Conservation (phyloP, 37 sponge, comb jelly and placozoan genomes). For the Spongia lamella region DNA sequence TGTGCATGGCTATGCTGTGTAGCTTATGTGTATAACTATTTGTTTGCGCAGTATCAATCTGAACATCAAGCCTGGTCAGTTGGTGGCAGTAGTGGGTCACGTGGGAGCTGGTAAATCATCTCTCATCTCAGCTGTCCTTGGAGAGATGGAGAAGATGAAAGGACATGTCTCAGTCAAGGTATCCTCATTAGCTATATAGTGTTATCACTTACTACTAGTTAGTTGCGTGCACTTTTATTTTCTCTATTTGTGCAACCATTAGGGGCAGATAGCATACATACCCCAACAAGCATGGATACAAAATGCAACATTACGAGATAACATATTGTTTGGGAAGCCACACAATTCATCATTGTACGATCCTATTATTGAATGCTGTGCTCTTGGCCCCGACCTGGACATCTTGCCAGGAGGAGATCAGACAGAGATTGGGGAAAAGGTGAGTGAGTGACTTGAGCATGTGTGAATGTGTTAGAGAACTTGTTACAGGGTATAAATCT, state of each 20-base stretch:
- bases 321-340: constrained; percentile 89
- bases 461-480: too few relatives aligned
- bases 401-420: constrained; percentile 94
- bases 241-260: neutral
- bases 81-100: constrained; percentile 97
- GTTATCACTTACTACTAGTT: too few relatives aligned
- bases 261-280: constrained; percentile 93
- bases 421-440: constrained; percentile 99
- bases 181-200: neutral
- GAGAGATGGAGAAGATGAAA: constrained; percentile 92
- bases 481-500: constrained; percentile 90
- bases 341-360: constrained; percentile 53
- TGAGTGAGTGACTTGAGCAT: neutral
- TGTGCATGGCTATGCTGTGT: neutral
- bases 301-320: constrained; percentile 90
- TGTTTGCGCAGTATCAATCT: constrained; percentile 73
- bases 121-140: constrained; percentile 89
- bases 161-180: constrained; percentile 78
- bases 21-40: neutral
- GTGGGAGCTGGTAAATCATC: constrained; percentile 99
- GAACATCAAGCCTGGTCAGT: constrained; percentile 77
- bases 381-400: constrained; percentile 89
- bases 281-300: constrained; percentile 98
- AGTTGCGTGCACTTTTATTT: too few relatives aligned
- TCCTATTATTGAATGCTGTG: constrained; percentile 75